Conservation (phyloP, 2,888 invertebrate species). For the Oscheius sp. region DNA sequence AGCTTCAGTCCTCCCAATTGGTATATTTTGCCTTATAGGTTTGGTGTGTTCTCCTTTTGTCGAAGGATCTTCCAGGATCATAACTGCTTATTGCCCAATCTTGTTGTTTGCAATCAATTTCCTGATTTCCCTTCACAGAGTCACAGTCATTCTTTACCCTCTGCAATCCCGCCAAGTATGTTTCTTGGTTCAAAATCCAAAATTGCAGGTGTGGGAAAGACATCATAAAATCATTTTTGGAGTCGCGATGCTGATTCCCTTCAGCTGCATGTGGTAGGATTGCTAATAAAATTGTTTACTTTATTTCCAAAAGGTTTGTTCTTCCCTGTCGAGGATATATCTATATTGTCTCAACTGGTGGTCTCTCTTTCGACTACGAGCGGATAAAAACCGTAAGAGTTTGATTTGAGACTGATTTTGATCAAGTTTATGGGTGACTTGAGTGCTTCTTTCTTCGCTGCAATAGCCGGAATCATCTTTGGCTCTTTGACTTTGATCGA, state of each 20-base stretch:
- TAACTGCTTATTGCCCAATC: conserved; percentile 43
- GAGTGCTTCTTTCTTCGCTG: conserved; percentile 18
- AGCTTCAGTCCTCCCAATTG: conserved; percentile 35
- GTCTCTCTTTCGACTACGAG: conserved; percentile 2
- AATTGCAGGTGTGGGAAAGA: conserved; percentile 11
- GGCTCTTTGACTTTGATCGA: conserved; percentile 2
- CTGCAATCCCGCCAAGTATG: conserved; percentile 33
- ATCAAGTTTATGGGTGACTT: conserved; percentile 1
- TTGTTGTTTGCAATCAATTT: conserved; percentile 35
- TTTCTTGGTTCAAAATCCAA: background rate
- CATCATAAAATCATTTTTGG: background rate
- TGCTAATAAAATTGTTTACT: background rate
- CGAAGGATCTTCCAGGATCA: conserved; percentile 11
- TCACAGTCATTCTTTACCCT: conserved; percentile 32
- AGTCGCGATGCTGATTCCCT: background rate
- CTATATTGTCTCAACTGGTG: background rate
- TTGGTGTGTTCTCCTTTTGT: too few relatives aligned
- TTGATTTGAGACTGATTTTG: background rate
- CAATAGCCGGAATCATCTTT: conserved; percentile 18
- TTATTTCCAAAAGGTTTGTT: conserved; percentile 16
- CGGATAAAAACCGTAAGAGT: background rate
- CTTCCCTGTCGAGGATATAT: conserved; percentile 9
- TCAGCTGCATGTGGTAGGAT: conserved; percentile 14
- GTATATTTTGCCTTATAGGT: conserved; percentile 17
- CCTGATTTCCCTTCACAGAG: conserved; percentile 39